Conservation (phyloP, 2,797 vertebrate genomes). For the Fratercula arctica region DNA sequence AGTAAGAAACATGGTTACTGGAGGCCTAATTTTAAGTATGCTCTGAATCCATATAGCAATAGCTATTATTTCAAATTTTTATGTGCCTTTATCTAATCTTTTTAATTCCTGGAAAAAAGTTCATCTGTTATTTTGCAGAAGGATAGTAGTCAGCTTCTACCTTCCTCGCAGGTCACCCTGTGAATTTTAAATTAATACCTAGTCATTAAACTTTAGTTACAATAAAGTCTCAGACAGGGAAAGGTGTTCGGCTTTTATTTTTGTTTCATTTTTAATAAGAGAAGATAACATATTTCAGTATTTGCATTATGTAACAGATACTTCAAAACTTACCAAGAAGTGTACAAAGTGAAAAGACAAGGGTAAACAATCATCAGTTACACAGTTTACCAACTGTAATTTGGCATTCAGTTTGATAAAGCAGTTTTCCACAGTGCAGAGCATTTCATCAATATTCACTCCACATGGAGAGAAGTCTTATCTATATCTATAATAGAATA, state of each 20-base stretch:
- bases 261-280: not conserved
- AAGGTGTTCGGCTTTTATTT: not conserved
- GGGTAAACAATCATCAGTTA: not conserved
- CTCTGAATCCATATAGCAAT: not conserved
- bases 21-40: not conserved
- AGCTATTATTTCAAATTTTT: not conserved
- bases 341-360: not conserved
- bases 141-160: not conserved
- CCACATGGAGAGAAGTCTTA: constrained; percentile 16
- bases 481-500: constrained; percentile 24
- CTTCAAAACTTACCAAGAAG: not conserved
- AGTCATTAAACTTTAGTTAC: not conserved
- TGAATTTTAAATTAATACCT: not conserved
- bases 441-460: constrained; percentile 53
- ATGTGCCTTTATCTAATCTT: not conserved
- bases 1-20: not conserved
- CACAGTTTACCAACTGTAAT: constrained; percentile 2
- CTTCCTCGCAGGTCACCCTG: not conserved
- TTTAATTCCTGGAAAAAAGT: not conserved
- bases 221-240: not conserved
- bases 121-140: not conserved
- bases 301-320: not conserved
- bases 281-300: not conserved
- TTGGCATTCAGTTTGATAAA: constrained; percentile 32
- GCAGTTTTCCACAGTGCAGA: constrained; percentile 25